Conservation (phyloP, 2,113 vertebrate genomes). For the Neomonachus schauinslandi region DNA sequence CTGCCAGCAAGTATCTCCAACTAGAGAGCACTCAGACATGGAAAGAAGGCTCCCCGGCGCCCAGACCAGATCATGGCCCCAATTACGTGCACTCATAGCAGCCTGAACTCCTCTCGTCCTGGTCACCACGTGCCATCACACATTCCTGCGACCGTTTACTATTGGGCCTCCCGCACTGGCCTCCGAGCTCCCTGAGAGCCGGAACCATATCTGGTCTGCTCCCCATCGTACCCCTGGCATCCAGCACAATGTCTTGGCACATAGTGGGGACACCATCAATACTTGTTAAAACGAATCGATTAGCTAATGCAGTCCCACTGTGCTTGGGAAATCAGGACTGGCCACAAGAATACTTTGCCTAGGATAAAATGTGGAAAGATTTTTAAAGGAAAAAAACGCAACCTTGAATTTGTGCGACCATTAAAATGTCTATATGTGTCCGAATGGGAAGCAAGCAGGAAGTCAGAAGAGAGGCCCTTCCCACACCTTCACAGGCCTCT, state of each 20-base stretch:
- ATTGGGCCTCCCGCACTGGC: background rate
- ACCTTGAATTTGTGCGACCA: background rate
- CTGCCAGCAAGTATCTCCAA: background rate
- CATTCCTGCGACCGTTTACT: fast-evolving
- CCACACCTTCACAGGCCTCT: too few species aligned
- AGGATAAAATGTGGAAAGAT: background rate
- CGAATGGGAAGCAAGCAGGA: background rate
- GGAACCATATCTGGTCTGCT: background rate
- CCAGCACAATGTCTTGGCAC: background rate
- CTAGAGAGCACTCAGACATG: background rate
- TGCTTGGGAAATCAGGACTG: conserved; percentile 1
- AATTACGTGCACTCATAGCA: fast-evolving
- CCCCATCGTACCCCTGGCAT: background rate
- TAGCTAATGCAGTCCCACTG: background rate
- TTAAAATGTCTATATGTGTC: background rate
- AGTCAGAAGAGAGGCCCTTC: background rate
- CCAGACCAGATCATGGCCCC: background rate
- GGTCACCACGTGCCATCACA: background rate
- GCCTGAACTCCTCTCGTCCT: background rate
- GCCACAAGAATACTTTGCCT: background rate
- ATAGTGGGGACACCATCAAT: background rate
- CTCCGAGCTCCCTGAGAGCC: background rate
- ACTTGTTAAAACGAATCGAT: background rate
- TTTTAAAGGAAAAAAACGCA: background rate
- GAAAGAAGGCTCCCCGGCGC: background rate